A percentile compares a stretch with the other conserved stretches of the same genome.
phyloP scores from a whole-genome alignment of 2,888 invertebrate species.

The Athripsodes cinereus region DNA sequence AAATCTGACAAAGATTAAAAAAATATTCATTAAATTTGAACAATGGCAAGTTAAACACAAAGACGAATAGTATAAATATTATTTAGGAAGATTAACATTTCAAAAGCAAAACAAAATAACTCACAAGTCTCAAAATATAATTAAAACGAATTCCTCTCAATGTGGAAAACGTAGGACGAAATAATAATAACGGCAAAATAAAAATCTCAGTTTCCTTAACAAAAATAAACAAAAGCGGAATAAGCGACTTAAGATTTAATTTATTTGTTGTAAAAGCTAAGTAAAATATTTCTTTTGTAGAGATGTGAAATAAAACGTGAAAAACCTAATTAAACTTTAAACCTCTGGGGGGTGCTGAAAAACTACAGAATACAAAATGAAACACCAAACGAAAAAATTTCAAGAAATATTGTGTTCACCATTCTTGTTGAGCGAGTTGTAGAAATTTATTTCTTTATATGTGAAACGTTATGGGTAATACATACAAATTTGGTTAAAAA shows the following conservation, averaged over 20 bases:
- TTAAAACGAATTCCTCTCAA: background rate
- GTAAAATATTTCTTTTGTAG: background rate
- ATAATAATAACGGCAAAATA: too few relatives aligned
- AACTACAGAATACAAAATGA: background rate
- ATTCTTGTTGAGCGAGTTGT: too few relatives aligned
- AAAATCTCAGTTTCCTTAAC: too few relatives aligned
- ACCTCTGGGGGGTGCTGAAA: background rate
- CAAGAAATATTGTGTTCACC: too few relatives aligned
- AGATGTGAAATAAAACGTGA: background rate
- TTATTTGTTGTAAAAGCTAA: background rate
- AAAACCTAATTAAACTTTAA: conserved; percentile 1
- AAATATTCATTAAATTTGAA: background rate
- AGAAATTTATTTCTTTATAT: too few relatives aligned
- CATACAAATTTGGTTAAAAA: too few relatives aligned
- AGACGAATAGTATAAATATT: background rate
- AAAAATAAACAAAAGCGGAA: too few relatives aligned
- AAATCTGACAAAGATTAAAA: background rate
- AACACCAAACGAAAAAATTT: too few relatives aligned
- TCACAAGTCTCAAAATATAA: background rate
- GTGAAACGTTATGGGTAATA: too few relatives aligned
- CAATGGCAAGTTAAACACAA: background rate
- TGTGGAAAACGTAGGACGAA: background rate
- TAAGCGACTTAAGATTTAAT: too few relatives aligned
- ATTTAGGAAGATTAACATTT: background rate
- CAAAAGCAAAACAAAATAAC: background rate